Evolutionary conservation across 2,113 vertebrate species (phyloP), one percentile per base, ranked within the genome.

Genomic region (Desmodus rotundus): DNA sequence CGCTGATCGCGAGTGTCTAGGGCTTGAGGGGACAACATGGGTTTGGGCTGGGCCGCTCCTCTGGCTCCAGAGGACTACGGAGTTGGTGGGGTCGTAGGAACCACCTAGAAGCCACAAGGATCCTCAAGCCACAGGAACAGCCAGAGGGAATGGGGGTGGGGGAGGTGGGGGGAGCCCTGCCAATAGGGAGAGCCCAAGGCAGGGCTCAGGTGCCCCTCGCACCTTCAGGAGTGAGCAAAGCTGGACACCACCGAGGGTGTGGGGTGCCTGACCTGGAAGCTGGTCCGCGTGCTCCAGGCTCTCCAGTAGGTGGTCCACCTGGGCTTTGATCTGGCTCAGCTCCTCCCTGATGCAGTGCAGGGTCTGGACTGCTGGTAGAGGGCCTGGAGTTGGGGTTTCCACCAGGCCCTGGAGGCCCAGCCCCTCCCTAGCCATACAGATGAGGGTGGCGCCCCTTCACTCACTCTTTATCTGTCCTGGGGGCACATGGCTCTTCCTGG

Each of bases 311-410:
- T 97, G 98, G 98, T 99, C 99, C 98, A 99, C 99, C 97, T 99
- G 99, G 16, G 98, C 99, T 98, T 99, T 99, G 98, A 99, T 99
- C 98, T 98, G 98, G 87, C 98, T 99, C 98, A 99, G 98, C 98
- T 99, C 99, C 31, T 98, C 98, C 96, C 99, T 99, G 98, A 99
- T 99, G 97, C 98, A 98, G 98, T 98, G 98, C 97, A 99, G 98
- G 97, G 99, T 99, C 87, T 96, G 97, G 96, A 99, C 99, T 99
- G 98, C 43, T 63, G 9, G 33, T 67, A 97, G 95, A 28, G 52
- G 67, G 77, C 36, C 22, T 11, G 33, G 81, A 19, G 58, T 56
- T 54, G 33, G 45, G 50, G 43, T 7, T 5, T 10, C 94, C 5
- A 4, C 54, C 24, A 33, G 78, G 31, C 73, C 50, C 1, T 0